phyloP scores from a whole-genome alignment of 1,140 invertebrate genomes.

The Drosophila mayri region DNA sequence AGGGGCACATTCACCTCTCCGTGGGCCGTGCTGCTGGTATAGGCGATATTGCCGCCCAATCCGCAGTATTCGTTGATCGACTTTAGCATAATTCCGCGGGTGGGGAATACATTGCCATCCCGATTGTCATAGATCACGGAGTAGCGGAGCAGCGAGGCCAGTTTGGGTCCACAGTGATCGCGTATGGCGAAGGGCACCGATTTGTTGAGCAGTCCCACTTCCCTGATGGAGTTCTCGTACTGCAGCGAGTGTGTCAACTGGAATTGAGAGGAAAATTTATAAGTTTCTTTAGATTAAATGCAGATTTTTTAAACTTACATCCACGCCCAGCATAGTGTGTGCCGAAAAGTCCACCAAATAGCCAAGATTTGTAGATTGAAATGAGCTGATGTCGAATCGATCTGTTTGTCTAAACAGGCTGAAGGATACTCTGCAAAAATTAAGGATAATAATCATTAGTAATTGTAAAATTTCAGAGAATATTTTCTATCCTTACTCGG shows the following conservation, averaged over 20 bases:
- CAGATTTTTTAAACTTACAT: constrained; percentile 48
- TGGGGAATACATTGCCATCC: constrained; percentile 78
- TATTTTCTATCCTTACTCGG: constrained; percentile 63
- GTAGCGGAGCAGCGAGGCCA: constrained; percentile 79
- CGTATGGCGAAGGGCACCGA: constrained; percentile 78
- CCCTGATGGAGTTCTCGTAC: constrained; percentile 80
- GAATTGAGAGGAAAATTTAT: not conserved
- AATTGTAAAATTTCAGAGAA: not conserved
- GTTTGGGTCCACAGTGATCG: constrained; percentile 80
- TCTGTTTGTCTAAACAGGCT: constrained; percentile 79
- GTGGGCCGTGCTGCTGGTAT: constrained; percentile 77
- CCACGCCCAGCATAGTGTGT: constrained; percentile 68
- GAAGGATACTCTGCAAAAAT: constrained; percentile 66
- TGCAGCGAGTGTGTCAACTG: constrained; percentile 82
- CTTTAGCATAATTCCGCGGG: constrained; percentile 71
- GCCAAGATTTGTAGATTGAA: constrained; percentile 75
- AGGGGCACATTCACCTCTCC: constrained; percentile 79
- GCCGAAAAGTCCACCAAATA: constrained; percentile 71
- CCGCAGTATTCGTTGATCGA: constrained; percentile 80
- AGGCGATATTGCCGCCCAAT: constrained; percentile 76
- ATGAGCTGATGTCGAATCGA: constrained; percentile 71
- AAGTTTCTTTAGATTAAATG: too few species aligned
- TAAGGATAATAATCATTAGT: not conserved
- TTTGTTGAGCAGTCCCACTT: constrained; percentile 68
- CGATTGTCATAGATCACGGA: constrained; percentile 76